Conservation (phyloP, 2,113 vertebrate genomes). For the Platycercus adscitus region DNA sequence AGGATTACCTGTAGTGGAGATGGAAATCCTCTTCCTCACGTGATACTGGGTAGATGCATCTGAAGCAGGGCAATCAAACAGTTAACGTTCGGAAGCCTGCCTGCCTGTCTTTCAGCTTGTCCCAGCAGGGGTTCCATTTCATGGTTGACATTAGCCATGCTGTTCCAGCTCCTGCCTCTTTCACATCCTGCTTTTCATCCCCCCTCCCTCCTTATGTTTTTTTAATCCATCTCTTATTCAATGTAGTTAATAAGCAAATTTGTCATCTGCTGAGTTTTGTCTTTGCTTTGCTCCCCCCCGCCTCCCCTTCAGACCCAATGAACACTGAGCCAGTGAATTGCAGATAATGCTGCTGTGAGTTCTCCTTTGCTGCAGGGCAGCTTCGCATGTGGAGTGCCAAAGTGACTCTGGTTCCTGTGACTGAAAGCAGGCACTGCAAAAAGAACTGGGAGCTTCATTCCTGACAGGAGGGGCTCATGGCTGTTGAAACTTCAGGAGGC, state of each 20-base stretch:
- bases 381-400: background rate
- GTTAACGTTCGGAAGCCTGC: background rate
- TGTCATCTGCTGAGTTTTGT: slow-evolving; percentile 36
- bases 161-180: slow-evolving; percentile 17
- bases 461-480: background rate
- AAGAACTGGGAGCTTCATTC: background rate
- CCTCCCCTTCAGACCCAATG: background rate
- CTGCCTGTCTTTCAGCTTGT: background rate
- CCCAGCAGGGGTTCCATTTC: slow-evolving; percentile 39
- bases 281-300: background rate
- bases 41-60: background rate
- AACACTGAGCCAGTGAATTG: background rate
- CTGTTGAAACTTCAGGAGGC: background rate
- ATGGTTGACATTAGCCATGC: slow-evolving; percentile 10
- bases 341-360: slow-evolving; percentile 14
- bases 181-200: background rate
- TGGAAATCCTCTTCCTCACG: background rate
- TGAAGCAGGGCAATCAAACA: background rate
- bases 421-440: background rate
- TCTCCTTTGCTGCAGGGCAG: slow-evolving; percentile 35
- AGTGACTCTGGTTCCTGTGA: background rate
- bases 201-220: background rate
- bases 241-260: slow-evolving; percentile 17
- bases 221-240: background rate
- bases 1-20: background rate